Conservation (phyloP, 2,113 vertebrate species). For the Daubentonia madagascariensis region DNA sequence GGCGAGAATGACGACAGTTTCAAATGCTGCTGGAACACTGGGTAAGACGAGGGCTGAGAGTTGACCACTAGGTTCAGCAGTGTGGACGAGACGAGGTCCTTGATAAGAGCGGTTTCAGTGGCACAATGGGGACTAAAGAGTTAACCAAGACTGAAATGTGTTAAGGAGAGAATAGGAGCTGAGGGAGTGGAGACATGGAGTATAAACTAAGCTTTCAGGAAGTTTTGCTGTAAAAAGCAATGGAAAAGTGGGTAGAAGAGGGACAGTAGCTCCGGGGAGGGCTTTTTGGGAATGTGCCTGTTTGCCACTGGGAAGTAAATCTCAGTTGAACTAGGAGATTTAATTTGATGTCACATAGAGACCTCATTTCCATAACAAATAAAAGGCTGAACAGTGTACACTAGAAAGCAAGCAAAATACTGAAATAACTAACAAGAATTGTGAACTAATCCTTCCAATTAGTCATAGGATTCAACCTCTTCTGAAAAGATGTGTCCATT, state of each 20-base stretch:
- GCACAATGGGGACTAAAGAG: not conserved
- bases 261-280: not conserved
- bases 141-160: not conserved
- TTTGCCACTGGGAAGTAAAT: slow-evolving; percentile 22
- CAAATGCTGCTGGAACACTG: not conserved
- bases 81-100: not conserved
- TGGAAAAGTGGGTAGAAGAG: not conserved
- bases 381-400: not conserved
- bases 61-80: not conserved
- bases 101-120: not conserved
- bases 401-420: slow-evolving; percentile 21
- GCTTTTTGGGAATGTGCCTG: not conserved
- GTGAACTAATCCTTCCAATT: slow-evolving; percentile 26
- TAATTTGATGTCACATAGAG: slow-evolving; percentile 40
- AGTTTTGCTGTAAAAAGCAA: not conserved
- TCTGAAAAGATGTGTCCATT: not conserved
- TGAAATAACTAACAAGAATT: slow-evolving; percentile 15
- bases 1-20: not conserved
- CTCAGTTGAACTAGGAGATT: not conserved
- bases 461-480: slow-evolving; percentile 5
- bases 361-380: slow-evolving; percentile 24
- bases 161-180: not conserved
- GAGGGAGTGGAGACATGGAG: not conserved
- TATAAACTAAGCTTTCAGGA: not conserved
- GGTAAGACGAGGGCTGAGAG: not conserved